Conservation (phyloP, 2,888 invertebrate genomes). For the Laothoe populi region DNA sequence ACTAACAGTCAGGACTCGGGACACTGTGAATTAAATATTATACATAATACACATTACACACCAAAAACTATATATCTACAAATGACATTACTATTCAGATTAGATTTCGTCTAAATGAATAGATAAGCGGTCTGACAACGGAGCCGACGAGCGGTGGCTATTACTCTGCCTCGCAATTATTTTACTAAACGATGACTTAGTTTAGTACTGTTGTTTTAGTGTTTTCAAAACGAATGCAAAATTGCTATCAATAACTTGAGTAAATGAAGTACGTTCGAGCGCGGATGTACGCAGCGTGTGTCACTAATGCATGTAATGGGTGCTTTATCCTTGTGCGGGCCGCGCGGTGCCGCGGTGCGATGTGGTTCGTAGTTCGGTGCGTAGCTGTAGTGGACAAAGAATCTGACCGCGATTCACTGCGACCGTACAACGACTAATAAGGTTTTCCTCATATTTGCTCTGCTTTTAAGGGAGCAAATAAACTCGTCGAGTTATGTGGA, state of each 20-base stretch:
- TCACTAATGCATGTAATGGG: not conserved
- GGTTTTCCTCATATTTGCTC: constrained; percentile 16
- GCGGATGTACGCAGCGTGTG: not conserved
- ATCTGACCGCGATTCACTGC: not conserved
- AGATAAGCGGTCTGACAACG: not conserved
- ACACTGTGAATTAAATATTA: too few species aligned
- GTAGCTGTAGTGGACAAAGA: not conserved
- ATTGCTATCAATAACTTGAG: not conserved
- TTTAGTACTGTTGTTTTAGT: constrained; percentile 5
- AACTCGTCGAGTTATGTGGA: not conserved
- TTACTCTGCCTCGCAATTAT: not conserved
- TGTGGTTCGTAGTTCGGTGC: too few species aligned
- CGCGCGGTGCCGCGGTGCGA: not conserved
- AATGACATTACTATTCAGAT: constrained; percentile 25
- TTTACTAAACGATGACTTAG: not conserved
- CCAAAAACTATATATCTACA: too few species aligned
- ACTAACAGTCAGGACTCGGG: too few species aligned
- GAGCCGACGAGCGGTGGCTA: not conserved
- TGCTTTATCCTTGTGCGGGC: constrained; percentile 15
- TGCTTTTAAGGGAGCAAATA: not conserved
- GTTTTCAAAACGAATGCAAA: not conserved
- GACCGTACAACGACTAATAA: too few species aligned
- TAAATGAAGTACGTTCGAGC: not conserved
- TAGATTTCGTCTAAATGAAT: constrained; percentile 16
- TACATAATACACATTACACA: too few species aligned